Base-by-base conservation (phyloP, 2,888 invertebrate species). In the Theretra japonica region DNA sequence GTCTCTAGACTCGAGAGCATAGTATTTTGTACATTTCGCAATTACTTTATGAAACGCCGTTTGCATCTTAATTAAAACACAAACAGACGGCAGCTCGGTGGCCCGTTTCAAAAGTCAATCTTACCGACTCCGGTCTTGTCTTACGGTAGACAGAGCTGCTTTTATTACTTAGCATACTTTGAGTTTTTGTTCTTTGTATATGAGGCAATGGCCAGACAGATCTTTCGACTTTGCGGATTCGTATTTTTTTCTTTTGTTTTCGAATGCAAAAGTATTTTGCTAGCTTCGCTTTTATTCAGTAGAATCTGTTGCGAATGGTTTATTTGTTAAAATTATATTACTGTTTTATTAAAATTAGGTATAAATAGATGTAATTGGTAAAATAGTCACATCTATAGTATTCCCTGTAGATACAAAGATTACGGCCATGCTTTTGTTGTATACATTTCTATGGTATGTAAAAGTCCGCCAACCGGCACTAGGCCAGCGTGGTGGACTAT, bases 21-120 rank as follows among this genome's bases (percentile, higher is more conserved):
- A 50, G 3, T 17, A 50, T 60, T 60, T 60, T 60, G 21, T 41
- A 59, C 59, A 62, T 62, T 62, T 60, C 7, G 60, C 8, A n/a
- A 60, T 60, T 59, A 28, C 4, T 28, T 62, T 62, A 62, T 62
- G 15, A 62, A 33, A 62, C 62, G 62, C 62, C 21, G 41, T 33
- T 62, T 62, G 62, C 62, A 62, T 62, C 41, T 62, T 41, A 62
- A 62, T 41, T 62, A 62, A 60, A 62, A 21, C 62, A 62, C 62
- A 62, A 62, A 60, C 60, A 60, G 33, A 41, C 15, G 23, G 33
- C 8, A 33, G 33, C 53, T 19, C n/a, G 41, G n/a, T 62, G 33
- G 41, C 41, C 62, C 11, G 62, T 41, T 62, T 62, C 41, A 62
- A 21, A 62, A 62, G 62, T 62, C 62, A 62, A 62, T 62, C 33